A percentile compares a stretch with the other conserved stretches of the same genome.
Conservation (phyloP, 1,140 invertebrate species). For the Holcopasites calliopsidis region DNA sequence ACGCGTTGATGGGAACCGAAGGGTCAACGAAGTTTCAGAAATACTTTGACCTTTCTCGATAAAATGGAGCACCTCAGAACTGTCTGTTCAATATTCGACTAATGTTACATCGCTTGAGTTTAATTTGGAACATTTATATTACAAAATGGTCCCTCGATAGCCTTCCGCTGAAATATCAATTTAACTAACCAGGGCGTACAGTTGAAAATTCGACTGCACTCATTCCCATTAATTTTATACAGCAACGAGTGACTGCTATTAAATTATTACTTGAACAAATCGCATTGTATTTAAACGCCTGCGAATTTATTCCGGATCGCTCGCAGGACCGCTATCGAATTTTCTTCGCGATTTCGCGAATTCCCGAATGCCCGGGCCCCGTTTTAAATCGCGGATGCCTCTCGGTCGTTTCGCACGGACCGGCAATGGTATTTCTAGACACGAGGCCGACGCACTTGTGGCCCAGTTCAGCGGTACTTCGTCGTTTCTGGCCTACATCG, state of each 20-base stretch:
- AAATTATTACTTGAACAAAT: no score
- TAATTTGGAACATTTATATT: not conserved
- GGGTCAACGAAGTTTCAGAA: not conserved
- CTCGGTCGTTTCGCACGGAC: slow-evolving; percentile 31
- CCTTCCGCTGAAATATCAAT: not conserved
- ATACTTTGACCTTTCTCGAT: not conserved
- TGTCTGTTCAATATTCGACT: no score
- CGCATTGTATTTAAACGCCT: no score
- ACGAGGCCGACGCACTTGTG: slow-evolving; percentile 62
- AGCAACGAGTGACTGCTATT: not conserved
- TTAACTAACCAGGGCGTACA: not conserved
- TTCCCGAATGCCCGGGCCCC: not conserved
- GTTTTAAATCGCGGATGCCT: slow-evolving; percentile 39
- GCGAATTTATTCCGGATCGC: no score
- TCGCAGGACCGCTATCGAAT: not conserved
- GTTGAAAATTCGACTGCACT: not conserved
- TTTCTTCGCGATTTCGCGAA: not conserved
- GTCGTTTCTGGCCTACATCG: slow-evolving; percentile 55
- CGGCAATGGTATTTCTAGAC: slow-evolving; percentile 58
- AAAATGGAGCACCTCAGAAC: no score
- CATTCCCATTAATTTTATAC: not conserved
- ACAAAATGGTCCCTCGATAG: no score
- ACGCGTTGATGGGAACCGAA: not conserved
- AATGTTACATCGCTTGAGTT: no score
- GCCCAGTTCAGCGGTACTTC: slow-evolving; percentile 56